Percentiles rank a stretch among this genome's conserved stretches.
These are phyloP conservation scores for Paralichthys olivaceus DNA, from an alignment of 2,113 vertebrate species.

Conservation along the genomic window DNA sequence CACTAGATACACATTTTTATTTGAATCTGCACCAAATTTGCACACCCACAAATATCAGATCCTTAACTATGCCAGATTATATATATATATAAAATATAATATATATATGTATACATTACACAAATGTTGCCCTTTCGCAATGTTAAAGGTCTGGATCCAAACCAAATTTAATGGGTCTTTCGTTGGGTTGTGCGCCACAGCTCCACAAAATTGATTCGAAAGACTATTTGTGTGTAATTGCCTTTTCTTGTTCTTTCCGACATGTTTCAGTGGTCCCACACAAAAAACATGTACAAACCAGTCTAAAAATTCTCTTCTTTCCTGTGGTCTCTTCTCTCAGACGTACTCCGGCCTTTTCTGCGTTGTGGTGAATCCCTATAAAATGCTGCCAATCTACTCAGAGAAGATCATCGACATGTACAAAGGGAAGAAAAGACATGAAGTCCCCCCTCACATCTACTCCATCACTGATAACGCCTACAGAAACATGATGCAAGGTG, in stretches of 20 bases:
- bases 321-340: slow-evolving; percentile 71
- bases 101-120: no score
- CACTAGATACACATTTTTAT: no score
- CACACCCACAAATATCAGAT: no score
- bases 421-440: slow-evolving; percentile 97
- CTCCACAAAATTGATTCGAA: no score
- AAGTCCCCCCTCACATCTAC: slow-evolving; percentile 97
- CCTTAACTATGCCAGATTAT: no score
- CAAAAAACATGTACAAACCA: not conserved
- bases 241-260: not conserved
- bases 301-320: not conserved
- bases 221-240: not conserved
- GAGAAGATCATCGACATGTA: slow-evolving; percentile 99
- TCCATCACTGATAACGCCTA: slow-evolving; percentile 95
- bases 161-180: no score
- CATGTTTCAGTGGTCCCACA: no score
- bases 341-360: slow-evolving; percentile 98
- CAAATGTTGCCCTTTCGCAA: not conserved
- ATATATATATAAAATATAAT: no score
- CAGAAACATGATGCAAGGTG: slow-evolving; percentile 99
- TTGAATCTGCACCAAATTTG: no score
- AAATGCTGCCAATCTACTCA: slow-evolving; percentile 95
- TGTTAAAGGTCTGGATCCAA: no score
- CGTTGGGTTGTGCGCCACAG: no score
- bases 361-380: slow-evolving; percentile 96